These are phyloP conservation scores for Pogonocherus hispidulus DNA, from an alignment of 2,888 invertebrate species.

Conservation along the genomic window DNA sequence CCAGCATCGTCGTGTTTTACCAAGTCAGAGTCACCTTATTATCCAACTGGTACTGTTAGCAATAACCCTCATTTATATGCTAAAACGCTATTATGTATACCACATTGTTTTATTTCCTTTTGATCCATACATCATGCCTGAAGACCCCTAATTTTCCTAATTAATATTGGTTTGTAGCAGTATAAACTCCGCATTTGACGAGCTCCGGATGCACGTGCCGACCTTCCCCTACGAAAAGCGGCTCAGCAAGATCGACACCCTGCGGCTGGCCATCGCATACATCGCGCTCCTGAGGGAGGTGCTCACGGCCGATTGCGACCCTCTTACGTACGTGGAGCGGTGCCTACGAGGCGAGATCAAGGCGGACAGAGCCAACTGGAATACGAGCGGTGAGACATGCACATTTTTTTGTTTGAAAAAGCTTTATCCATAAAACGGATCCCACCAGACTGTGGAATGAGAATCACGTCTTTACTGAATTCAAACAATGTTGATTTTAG, in stretches of 20 bases:
- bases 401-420: too few relatives aligned
- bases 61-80: too few relatives aligned
- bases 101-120: too few relatives aligned
- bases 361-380: conserved; percentile 92
- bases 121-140: too few relatives aligned
- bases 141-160: conserved; percentile 22
- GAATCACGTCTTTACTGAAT: too few relatives aligned
- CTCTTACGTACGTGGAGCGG: conserved; percentile 93
- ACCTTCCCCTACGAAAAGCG: conserved; percentile 99
- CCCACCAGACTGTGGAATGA: too few relatives aligned
- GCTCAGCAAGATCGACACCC: conserved; percentile 97
- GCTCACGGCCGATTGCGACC: conserved; percentile 89
- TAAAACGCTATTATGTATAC: too few relatives aligned
- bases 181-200: conserved; percentile 99
- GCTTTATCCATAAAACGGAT: too few relatives aligned
- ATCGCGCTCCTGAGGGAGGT: conserved; percentile 94
- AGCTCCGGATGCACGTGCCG: conserved; percentile 96
- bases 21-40: too few relatives aligned
- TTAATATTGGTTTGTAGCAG: conserved; percentile 77
- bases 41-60: too few relatives aligned
- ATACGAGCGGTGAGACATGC: conserved; percentile 90
- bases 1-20: too few relatives aligned
- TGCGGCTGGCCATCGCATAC: conserved; percentile 96
- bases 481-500: too few relatives aligned
- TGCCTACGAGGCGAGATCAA: conserved; percentile 92